Percentiles rank a stretch among this genome's conserved stretches.
Conservation (phyloP, 2,888 invertebrate species). For the Nudaria mundana region DNA sequence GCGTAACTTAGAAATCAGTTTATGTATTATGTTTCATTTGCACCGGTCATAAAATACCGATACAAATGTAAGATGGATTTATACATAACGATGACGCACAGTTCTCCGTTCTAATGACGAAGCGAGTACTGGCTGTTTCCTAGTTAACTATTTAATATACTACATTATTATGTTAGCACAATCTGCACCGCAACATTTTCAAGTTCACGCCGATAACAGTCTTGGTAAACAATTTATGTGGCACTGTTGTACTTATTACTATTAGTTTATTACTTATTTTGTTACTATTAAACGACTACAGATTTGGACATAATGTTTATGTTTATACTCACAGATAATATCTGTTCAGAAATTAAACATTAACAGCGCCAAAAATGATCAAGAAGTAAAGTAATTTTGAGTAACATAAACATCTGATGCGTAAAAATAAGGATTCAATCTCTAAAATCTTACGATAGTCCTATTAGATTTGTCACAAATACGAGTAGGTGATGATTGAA, state of each 20-base stretch:
- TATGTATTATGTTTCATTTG: no score
- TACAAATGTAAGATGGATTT: no score
- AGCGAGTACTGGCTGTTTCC: constrained; percentile 50
- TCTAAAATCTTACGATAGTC: no score
- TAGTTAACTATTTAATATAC: constrained; percentile 51
- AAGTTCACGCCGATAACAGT: constrained; percentile 69
- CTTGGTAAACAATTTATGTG: constrained; percentile 51
- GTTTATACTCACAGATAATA: constrained; percentile 1
- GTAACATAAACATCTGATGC: no score
- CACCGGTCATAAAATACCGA: constrained; percentile 29
- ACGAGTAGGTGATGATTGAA: no score
- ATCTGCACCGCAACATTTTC: constrained; percentile 57
- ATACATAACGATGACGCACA: constrained; percentile 45
- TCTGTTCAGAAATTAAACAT: neutral
- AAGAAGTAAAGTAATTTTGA: no score
- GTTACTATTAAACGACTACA: constrained; percentile 21
- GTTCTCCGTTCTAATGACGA: constrained; percentile 40
- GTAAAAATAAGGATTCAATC: no score
- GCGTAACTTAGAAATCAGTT: constrained; percentile 13
- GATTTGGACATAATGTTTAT: constrained; percentile 7
- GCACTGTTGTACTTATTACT: constrained; percentile 41
- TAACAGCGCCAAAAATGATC: no score
- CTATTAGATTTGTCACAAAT: no score
- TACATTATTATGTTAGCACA: constrained; percentile 56
- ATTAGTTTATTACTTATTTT: constrained; percentile 38